phyloP scores from a whole-genome alignment of 1,140 invertebrate species.

The Ostrea denselamellosa region DNA sequence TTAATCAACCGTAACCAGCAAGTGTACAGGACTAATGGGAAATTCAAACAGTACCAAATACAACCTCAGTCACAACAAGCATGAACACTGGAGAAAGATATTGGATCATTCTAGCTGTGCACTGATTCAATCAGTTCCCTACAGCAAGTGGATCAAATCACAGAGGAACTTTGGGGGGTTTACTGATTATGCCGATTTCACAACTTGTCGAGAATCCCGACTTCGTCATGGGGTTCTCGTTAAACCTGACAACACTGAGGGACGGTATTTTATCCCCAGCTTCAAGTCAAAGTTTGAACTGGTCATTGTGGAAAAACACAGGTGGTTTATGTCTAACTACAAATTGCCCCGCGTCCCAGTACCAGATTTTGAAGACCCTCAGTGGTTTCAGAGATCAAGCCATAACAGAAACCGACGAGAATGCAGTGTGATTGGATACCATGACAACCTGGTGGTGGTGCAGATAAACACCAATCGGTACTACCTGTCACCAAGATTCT shows the following conservation, averaged over 20 bases:
- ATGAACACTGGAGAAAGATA: conserved; percentile 45
- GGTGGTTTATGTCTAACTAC: conserved; percentile 51
- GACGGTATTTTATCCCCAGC: conserved; percentile 58
- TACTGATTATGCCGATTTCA: conserved; percentile 66
- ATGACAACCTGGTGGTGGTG: conserved; percentile 59
- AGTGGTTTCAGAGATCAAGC: conserved; percentile 55
- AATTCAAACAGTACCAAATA: conserved; percentile 51
- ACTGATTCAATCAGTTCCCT: conserved; percentile 60
- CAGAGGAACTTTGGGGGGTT: conserved; percentile 63
- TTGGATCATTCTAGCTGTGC: conserved; percentile 44
- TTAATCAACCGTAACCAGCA: neutral
- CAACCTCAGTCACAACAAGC: conserved; percentile 32
- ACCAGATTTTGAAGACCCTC: conserved; percentile 53
- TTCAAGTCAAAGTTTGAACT: conserved; percentile 63
- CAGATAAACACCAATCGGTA: conserved; percentile 67
- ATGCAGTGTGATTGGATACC: conserved; percentile 63
- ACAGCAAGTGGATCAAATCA: conserved; percentile 65
- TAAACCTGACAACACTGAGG: conserved; percentile 67
- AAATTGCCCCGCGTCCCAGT: conserved; percentile 61
- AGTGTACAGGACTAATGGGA: conserved; percentile 46
- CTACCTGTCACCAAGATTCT: conserved; percentile 64
- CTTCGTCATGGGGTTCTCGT: conserved; percentile 62
- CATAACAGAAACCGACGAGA: conserved; percentile 61
- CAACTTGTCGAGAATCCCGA: conserved; percentile 61
- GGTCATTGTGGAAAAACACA: conserved; percentile 59